These are phyloP conservation scores for Apamea epomidion DNA, from an alignment of 2,888 invertebrate species.

Conservation along the genomic window DNA sequence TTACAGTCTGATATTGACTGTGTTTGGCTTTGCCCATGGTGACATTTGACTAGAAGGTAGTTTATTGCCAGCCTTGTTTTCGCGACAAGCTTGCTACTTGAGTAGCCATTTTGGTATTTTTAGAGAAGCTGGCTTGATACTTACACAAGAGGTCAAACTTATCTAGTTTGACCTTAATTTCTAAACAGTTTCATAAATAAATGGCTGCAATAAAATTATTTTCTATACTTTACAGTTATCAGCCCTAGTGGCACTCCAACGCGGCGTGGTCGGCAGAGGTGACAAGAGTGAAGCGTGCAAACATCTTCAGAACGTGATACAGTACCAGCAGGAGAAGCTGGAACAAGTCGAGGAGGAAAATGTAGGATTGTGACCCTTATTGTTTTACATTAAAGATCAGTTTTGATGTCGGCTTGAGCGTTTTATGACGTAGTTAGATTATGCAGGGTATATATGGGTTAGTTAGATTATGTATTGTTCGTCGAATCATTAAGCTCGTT, in stretches of 20 bases:
- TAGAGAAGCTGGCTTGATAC: not conserved
- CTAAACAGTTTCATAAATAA: not conserved
- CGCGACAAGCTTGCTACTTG: not conserved
- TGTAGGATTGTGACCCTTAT: constrained; percentile 73
- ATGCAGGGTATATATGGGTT: not conserved
- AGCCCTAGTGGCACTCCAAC: constrained; percentile 82
- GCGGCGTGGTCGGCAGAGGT: constrained; percentile 80
- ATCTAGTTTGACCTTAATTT: not conserved
- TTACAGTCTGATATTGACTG: not conserved
- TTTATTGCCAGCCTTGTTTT: not conserved
- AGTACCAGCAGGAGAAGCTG: constrained; percentile 82
- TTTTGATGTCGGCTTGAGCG: constrained; percentile 53
- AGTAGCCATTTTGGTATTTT: not conserved
- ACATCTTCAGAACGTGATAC: constrained; percentile 84
- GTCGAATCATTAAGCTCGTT: no score
- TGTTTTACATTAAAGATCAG: constrained; percentile 54
- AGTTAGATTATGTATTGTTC: no score
- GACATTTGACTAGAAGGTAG: not conserved
- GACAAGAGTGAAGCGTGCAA: constrained; percentile 82
- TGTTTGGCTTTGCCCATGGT: no score
- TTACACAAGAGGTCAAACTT: not conserved
- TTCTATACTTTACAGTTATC: constrained; percentile 76
- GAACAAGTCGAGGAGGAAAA: constrained; percentile 85
- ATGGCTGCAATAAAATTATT: not conserved
- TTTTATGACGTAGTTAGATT: constrained; percentile 69